Conservation (phyloP, 2,888 invertebrate species). For the Himalopsyche anomala region DNA sequence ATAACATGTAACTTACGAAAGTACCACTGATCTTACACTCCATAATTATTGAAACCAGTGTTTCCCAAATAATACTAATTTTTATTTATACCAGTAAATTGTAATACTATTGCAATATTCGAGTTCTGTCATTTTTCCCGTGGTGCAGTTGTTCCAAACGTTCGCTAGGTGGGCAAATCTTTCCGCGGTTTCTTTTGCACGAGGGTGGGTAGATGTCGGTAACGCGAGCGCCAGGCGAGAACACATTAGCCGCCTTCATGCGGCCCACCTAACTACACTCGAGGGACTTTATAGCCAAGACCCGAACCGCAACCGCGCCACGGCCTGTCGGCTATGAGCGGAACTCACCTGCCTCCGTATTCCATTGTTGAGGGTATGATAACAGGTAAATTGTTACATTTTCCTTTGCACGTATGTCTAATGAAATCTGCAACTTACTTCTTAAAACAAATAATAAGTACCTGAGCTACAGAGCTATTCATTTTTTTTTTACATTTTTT, state of each 20-base stretch:
- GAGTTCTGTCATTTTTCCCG: not conserved
- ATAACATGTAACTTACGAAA: no score
- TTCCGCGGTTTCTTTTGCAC: constrained; percentile 42
- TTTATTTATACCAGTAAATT: no score
- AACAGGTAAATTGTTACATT: constrained; percentile 32
- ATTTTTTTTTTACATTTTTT: no score
- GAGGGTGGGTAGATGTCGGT: constrained; percentile 39
- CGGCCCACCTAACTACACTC: constrained; percentile 57
- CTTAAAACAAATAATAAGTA: no score
- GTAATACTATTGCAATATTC: not conserved
- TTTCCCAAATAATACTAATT: no score
- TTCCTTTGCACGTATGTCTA: constrained; percentile 37
- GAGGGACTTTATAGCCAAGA: constrained; percentile 54
- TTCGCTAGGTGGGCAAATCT: constrained; percentile 34
- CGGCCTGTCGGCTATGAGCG: constrained; percentile 38
- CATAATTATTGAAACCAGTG: no score
- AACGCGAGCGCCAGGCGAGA: constrained; percentile 50
- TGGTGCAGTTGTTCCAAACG: not conserved
- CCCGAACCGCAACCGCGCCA: constrained; percentile 38
- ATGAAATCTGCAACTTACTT: not conserved
- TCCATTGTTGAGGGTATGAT: constrained; percentile 34
- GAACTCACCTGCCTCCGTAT: constrained; percentile 38
- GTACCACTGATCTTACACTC: no score
- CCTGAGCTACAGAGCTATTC: no score
- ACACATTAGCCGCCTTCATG: constrained; percentile 58